Percentiles rank a stretch among this genome's conserved stretches.
Conservation (phyloP, 2,797 vertebrate genomes). For the Emydoidea blandingii region DNA sequence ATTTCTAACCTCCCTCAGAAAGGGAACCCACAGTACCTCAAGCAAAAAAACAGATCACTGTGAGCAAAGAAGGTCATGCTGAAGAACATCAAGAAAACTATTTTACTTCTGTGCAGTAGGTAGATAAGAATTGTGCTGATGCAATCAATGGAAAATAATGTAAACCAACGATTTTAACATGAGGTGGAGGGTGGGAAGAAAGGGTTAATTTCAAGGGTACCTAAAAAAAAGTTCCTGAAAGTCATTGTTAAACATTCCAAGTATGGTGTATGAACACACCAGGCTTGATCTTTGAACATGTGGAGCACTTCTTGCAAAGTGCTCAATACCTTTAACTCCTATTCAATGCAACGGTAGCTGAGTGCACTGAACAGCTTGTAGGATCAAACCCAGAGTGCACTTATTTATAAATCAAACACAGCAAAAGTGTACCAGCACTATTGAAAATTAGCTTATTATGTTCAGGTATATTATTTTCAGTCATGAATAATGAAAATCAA, state of each 20-base stretch:
- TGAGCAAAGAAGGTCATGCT: not conserved
- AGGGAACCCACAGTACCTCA: not conserved
- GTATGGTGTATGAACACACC: not conserved
- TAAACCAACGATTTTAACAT: not conserved
- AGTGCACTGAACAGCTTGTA: not conserved
- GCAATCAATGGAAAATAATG: not conserved
- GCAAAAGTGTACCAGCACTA: not conserved
- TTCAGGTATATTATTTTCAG: not conserved
- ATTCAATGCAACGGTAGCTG: not conserved
- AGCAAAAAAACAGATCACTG: not conserved
- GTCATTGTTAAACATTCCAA: not conserved
- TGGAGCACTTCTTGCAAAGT: not conserved
- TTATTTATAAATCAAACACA: not conserved
- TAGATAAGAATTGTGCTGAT: not conserved
- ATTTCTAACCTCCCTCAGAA: slow-evolving; percentile 1
- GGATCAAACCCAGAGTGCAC: not conserved
- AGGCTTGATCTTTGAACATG: not conserved
- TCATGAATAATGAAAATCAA: not conserved
- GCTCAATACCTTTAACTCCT: not conserved
- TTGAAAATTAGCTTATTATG: not conserved
- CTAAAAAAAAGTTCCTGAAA: not conserved
- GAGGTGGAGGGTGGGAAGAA: not conserved
- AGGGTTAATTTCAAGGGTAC: not conserved
- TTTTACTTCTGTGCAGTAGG: not conserved
- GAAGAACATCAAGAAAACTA: not conserved